Evolutionary conservation across 2,888 invertebrate species (phyloP).

Genomic region (Palloptera scutellata): DNA sequence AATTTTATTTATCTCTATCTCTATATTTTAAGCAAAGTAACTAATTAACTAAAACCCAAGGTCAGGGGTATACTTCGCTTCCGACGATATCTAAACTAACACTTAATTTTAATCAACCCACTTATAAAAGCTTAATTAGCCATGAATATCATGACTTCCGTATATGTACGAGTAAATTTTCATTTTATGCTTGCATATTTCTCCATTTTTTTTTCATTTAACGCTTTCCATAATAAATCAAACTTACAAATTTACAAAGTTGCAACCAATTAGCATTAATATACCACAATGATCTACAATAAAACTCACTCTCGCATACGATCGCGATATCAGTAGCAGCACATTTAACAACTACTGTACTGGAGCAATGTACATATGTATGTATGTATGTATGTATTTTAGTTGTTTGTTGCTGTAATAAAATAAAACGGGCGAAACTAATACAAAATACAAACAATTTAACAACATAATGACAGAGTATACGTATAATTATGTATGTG

Average conservation of each 20-base stretch:
- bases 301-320: constrained; percentile 17
- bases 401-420: too few species aligned
- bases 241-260: constrained; percentile 8
- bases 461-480: constrained; percentile 2
- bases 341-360: background rate
- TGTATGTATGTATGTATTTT: background rate
- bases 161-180: too few species aligned
- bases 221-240: constrained; percentile 3
- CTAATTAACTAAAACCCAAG: too few species aligned
- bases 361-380: background rate
- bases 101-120: too few species aligned
- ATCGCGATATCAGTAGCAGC: constrained; percentile 17
- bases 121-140: too few species aligned
- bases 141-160: too few species aligned
- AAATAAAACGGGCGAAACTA: too few species aligned
- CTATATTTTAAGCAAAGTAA: too few species aligned
- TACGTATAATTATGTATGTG: background rate
- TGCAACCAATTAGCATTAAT: constrained; percentile 23
- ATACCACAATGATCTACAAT: constrained; percentile 13
- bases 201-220: constrained; percentile 4
- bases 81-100: too few species aligned
- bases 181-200: background rate
- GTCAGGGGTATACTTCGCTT: too few species aligned
- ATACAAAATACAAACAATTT: background rate
- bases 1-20: too few species aligned